Evolutionary conservation across 2,113 vertebrate species (phyloP).

Genomic region (Chunga burmeisteri): DNA sequence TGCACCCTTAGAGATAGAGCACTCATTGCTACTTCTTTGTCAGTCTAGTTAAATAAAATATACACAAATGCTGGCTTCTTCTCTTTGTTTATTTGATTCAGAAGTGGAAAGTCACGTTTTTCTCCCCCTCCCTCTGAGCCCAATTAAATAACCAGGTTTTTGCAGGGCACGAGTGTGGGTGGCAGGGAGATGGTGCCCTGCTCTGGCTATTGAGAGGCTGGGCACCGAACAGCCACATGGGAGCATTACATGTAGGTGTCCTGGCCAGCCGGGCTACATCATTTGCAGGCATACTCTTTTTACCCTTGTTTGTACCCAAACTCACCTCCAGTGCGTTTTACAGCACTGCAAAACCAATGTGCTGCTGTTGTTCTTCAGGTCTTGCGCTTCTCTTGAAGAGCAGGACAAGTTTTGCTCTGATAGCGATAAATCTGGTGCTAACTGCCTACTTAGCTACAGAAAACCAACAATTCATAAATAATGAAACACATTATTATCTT

Average conservation of each 20-base stretch:
- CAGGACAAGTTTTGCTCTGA: background rate
- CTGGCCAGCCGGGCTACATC: background rate
- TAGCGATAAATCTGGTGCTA: background rate
- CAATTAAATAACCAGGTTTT: background rate
- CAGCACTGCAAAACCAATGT: background rate
- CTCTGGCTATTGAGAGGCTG: background rate
- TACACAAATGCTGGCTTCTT: background rate
- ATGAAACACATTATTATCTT: background rate
- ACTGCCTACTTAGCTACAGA: background rate
- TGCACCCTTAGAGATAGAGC: background rate
- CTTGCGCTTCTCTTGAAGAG: background rate
- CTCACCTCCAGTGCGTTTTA: background rate
- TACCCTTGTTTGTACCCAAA: background rate
- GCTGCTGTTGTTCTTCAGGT: background rate
- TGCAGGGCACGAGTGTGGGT: background rate
- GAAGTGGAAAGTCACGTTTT: background rate
- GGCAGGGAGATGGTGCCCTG: background rate
- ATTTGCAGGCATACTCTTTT: background rate
- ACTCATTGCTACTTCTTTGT: background rate
- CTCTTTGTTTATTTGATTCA: background rate
- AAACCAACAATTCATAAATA: background rate
- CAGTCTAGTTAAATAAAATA: background rate
- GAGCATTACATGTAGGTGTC: rapidly evolving
- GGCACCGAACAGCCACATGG: rapidly evolving
- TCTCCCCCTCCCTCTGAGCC: background rate